Evolutionary conservation across 2,797 vertebrate species (phyloP).

Genomic region (Fringilla coelebs): DNA sequence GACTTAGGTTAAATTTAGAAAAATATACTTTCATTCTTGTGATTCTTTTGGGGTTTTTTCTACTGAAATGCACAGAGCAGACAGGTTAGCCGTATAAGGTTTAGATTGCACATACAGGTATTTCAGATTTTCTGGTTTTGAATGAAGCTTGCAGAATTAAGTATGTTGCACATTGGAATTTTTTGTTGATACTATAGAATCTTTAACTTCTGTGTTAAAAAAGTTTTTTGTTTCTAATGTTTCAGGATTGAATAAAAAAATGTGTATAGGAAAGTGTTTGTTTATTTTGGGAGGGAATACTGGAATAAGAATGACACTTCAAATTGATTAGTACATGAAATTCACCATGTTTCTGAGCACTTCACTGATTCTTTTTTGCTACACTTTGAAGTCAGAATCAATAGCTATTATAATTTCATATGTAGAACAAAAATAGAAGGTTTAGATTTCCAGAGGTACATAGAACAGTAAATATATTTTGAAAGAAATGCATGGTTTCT

Average conservation of each 20-base stretch:
- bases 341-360: not conserved
- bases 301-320: not conserved
- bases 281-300: not conserved
- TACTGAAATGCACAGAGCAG: not conserved
- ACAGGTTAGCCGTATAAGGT: not conserved
- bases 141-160: not conserved
- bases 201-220: not conserved
- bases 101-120: not conserved
- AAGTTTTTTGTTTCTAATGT: not conserved
- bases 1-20: not conserved
- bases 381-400: not conserved
- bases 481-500: not conserved
- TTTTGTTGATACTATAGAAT: not conserved
- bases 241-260: not conserved
- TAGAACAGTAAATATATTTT: not conserved
- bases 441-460: not conserved
- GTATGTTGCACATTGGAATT: not conserved
- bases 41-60: not conserved
- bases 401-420: conserved; percentile 1
- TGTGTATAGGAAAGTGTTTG: not conserved
- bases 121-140: not conserved
- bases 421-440: not conserved
- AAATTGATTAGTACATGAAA: not conserved
- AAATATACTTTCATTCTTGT: not conserved
- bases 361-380: not conserved